Conservation (phyloP, 2,888 invertebrate species). For the Eristalis pertinax region DNA sequence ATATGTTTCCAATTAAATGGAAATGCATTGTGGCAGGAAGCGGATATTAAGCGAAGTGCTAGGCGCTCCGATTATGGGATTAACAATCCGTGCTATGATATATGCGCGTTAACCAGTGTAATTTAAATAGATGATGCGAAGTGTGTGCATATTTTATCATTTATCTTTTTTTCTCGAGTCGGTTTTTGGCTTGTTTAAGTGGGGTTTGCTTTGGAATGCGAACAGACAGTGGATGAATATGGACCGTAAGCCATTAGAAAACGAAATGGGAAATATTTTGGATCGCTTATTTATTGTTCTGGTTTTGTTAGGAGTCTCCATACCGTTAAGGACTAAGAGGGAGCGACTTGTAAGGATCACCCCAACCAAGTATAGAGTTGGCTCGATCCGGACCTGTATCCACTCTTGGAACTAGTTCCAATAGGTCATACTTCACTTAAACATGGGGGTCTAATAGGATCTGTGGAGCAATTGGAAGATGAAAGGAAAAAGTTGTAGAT, state of each 20-base stretch:
- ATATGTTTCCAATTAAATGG: slow-evolving; percentile 71
- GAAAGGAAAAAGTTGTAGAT: too few species aligned
- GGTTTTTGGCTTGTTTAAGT: slow-evolving; percentile 6
- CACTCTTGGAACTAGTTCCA: too few species aligned
- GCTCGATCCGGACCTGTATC: too few species aligned
- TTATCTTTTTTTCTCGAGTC: background rate
- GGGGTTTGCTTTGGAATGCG: background rate
- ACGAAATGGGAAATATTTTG: background rate
- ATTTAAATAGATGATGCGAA: slow-evolving; percentile 21
- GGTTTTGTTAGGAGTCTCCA: too few species aligned
- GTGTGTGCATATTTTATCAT: slow-evolving; percentile 13
- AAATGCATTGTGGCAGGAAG: slow-evolving; percentile 50
- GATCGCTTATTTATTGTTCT: background rate
- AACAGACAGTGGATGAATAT: background rate
- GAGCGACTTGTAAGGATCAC: too few species aligned
- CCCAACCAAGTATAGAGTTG: too few species aligned
- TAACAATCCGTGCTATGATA: slow-evolving; percentile 63
- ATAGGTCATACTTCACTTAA: too few species aligned
- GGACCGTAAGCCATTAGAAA: background rate
- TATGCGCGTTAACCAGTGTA: slow-evolving; percentile 17
- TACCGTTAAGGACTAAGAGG: too few species aligned
- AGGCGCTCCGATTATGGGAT: slow-evolving; percentile 65
- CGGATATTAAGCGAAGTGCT: slow-evolving; percentile 65
- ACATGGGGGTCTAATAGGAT: too few species aligned
- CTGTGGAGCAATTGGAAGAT: too few species aligned